Base-by-base conservation (phyloP, 2,888 invertebrate species). In the Thecophora atra region DNA sequence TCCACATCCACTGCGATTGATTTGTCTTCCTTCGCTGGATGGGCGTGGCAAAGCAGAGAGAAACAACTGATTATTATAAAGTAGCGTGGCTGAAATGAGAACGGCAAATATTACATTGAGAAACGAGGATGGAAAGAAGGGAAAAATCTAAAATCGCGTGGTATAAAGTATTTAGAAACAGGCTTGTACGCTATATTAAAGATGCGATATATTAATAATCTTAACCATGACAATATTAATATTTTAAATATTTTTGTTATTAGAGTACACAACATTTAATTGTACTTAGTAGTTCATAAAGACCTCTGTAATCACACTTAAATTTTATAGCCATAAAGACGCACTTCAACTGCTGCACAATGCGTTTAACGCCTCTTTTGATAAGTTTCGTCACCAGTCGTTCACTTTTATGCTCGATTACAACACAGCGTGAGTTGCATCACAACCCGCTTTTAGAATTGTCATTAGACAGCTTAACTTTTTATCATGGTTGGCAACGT, bases 31-130 rank as follows among this genome's bases (percentile, higher is more conserved):
- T 70, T 76, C 0, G 80, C 76, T 4, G 85, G 85, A 74, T 80
- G 80, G 65, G 81, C 75, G 64, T 79, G 78, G 73, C 82, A 80
- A 30, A 83, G 74, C 73, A 84, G 73, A 24, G 85, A 83, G 71
- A 84, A 70, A 42, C 78, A 72, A n/a, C 78, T 21, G 30, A 84
- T 72, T 63, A 82, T 62, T 37, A 83, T 54, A 64, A 84, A 64
- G 72, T 79, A 79, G 42, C 81, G 72, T 47, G 77, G 64, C 81
- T 79, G 72, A 62, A 78, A 72, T 19, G 26, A 47, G 17, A 58
- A 17, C 15, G 28, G 52, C 11, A 15, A 24, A 65, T 11, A 47
- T 17, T 37, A 44, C n/a, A 76, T 60, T 26, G 66, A 30, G 71
- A 70, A 54, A 42, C 52, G 42, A 26, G 37, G 8, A 52, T 2